phyloP scores from a whole-genome alignment of 2,113 vertebrate genomes.

The Paradisaea rubra region DNA sequence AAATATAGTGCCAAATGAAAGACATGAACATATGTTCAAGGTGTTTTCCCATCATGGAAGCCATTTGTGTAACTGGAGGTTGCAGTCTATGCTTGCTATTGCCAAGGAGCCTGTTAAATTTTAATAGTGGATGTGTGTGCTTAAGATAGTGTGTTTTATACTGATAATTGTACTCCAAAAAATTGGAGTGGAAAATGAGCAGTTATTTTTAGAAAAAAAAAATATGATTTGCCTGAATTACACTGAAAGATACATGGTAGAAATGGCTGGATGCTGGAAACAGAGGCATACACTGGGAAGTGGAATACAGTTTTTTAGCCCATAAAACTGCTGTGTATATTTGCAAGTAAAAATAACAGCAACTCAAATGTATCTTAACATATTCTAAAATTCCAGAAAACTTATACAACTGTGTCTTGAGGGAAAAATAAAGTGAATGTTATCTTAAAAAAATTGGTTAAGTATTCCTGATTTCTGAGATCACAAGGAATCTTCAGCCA shows the following conservation, averaged over 20 bases:
- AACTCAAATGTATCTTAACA: not conserved
- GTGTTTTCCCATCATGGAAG: not conserved
- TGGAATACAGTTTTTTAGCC: not conserved
- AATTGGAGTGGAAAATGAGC: not conserved
- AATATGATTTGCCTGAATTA: not conserved
- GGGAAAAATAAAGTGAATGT: not conserved
- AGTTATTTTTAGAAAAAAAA: not conserved
- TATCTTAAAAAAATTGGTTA: not conserved
- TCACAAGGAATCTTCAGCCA: constrained; percentile 33
- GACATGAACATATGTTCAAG: not conserved
- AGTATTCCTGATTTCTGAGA: constrained; percentile 53
- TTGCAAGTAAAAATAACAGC: not conserved
- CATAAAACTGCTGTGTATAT: not conserved
- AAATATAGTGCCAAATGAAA: not conserved
- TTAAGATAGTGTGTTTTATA: not conserved
- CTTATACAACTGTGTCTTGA: not conserved
- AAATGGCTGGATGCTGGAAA: not conserved
- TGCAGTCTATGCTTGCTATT: not conserved
- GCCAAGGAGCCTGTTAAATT: not conserved
- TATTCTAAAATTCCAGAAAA: constrained; percentile 16
- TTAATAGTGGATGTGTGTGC: not conserved
- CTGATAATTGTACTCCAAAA: not conserved
- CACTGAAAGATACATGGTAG: not conserved
- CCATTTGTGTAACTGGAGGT: not conserved
- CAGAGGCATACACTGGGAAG: not conserved